Base-by-base conservation (phyloP, 1,140 invertebrate genomes). In the Portunus trituberculatus region DNA sequence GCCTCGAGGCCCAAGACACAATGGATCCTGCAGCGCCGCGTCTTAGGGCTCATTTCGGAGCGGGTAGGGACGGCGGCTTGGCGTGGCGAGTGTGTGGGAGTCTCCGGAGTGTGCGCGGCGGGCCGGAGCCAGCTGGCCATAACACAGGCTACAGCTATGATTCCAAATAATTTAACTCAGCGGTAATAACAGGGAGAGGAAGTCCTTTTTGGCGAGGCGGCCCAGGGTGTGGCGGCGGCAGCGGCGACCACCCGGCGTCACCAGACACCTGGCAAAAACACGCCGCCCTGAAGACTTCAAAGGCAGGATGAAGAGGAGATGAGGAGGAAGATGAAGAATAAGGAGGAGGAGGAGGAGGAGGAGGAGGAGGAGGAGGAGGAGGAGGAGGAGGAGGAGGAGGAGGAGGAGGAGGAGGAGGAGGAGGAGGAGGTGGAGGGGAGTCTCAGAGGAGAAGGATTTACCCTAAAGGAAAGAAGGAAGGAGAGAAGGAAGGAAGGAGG, bases 91-190 rank as follows among this genome's bases (percentile, higher is more conserved):
- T 20, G 52, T 76, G 94, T 92, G 83, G 94, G 94, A 91, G 94
- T 82, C 92, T 88, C 83, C 28, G 84, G 76, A 46, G 46, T 67
- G 52, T 84, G 88, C 94, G 84, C 32, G 88, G 82, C 46, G 94
- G 29, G 91, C 88, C 91, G 90, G 94, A 91, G 94, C 94, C 94
- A 95, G 94, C 91, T 95, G 94, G 84, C 91, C 87, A 95, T 95
- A 95, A 95, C 92, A 93, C 67, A 95, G 94, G 83, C 94, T 92
- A 95, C 91, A 89, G 83, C 94, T 95, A 95, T 95, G 94, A 95
- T 95, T 95, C 94, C 94, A 95, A 95, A 95, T 95, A 95, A 95
- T 95, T 95, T 95, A 95, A 91, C 94, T 95, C 91, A 92, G 94
- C 91, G 94, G 94, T 95, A 95, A 95, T 95, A 95, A 95, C 90